These are phyloP conservation scores for Syndactyla subalaris DNA, from an alignment of 2,797 vertebrate genomes.

Conservation along the genomic window DNA sequence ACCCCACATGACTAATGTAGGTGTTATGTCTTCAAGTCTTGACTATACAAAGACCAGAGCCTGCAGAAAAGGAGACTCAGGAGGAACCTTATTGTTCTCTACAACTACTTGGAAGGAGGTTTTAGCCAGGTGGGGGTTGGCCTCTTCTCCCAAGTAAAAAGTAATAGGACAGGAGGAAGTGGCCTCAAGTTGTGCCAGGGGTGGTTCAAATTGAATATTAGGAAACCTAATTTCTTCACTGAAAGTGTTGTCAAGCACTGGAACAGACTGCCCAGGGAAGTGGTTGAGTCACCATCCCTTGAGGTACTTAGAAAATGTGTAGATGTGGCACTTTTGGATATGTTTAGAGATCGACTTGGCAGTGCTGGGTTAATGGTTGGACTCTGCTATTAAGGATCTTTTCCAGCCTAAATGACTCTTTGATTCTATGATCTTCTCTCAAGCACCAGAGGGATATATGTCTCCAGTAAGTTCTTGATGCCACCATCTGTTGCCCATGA, in stretches of 20 bases:
- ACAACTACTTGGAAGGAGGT: neutral
- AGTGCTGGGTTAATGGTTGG: neutral
- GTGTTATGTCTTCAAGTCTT: neutral
- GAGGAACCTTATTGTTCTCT: neutral
- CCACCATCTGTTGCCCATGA: neutral
- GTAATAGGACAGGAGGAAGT: neutral
- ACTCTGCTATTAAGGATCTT: neutral
- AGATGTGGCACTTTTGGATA: neutral
- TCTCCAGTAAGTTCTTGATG: neutral
- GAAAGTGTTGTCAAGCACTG: neutral
- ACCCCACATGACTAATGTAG: neutral
- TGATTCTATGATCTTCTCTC: neutral
- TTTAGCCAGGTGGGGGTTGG: neutral
- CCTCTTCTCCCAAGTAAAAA: neutral
- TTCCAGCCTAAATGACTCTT: neutral
- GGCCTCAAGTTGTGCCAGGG: neutral
- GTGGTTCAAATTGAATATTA: neutral
- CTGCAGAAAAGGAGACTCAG: neutral
- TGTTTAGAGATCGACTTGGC: neutral
- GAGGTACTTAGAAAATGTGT: neutral
- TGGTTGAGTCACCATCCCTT: neutral
- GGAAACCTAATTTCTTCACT: neutral
- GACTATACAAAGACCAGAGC: neutral
- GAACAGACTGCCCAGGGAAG: neutral
- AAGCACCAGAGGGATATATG: too few species aligned